Evolutionary conservation across 1,140 invertebrate species (phyloP).

Genomic region (Gonioctena quinquepunctata): DNA sequence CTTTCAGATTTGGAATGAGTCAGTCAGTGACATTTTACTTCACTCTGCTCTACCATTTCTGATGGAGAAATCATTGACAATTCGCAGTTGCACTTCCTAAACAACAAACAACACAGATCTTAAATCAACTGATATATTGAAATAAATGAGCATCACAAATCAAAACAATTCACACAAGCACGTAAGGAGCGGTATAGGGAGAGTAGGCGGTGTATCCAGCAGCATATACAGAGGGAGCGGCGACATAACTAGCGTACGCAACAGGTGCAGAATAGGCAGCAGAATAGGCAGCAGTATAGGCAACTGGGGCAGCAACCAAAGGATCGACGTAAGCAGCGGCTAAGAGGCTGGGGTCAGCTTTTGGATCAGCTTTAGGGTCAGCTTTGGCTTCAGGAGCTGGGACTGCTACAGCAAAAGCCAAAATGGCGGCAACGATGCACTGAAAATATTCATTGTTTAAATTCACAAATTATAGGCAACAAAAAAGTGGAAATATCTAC

Average conservation of each 20-base stretch:
- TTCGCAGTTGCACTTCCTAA: too few species aligned
- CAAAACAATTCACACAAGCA: neutral
- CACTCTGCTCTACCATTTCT: too few species aligned
- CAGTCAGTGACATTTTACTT: too few species aligned
- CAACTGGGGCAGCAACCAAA: slow-evolving; percentile 18
- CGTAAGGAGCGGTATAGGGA: slow-evolving; percentile 15
- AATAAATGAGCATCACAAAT: too few species aligned
- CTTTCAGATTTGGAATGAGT: too few species aligned
- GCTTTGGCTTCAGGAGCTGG: neutral
- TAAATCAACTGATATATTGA: too few species aligned
- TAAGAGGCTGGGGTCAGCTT: slow-evolving; percentile 21
- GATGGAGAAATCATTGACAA: too few species aligned
- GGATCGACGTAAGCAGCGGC: slow-evolving; percentile 28
- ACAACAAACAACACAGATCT: too few species aligned
- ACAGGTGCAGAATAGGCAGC: neutral
- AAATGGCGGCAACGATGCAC: neutral
- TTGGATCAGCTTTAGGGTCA: slow-evolving; percentile 21
- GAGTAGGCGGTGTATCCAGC: slow-evolving; percentile 29
- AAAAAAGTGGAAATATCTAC: too few species aligned
- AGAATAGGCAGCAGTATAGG: neutral
- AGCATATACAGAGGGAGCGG: slow-evolving; percentile 24
- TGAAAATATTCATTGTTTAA: too few species aligned
- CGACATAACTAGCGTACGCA: slow-evolving; percentile 13
- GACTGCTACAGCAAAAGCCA: neutral
- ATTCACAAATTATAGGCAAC: too few species aligned